Conservation (phyloP, 2,797 vertebrate genomes). For the Leptodactylus fallax region DNA sequence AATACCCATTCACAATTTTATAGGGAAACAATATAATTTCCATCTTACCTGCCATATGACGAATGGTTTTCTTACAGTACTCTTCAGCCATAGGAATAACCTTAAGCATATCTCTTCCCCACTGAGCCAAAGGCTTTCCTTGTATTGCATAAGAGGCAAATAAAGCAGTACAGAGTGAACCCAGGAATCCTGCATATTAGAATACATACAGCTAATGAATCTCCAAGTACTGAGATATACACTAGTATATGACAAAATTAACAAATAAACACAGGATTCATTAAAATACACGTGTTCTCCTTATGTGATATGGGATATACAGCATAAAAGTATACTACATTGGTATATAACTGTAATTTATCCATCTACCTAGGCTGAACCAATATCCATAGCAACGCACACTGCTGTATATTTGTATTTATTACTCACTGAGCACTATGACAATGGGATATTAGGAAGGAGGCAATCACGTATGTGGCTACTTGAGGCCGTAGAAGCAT, state of each 20-base stretch:
- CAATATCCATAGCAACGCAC: not conserved
- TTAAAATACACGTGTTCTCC: not conserved
- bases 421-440: too few relatives aligned
- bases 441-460: too few relatives aligned
- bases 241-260: not conserved
- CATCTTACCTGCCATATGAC: constrained; percentile 91
- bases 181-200: constrained; percentile 87
- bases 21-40: not conserved
- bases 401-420: not conserved
- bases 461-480: too few relatives aligned
- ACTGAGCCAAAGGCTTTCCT: constrained; percentile 85
- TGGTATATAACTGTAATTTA: not conserved
- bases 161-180: constrained; percentile 91
- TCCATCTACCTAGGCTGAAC: not conserved
- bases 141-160: constrained; percentile 92
- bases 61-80: constrained; percentile 93
- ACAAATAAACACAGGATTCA: not conserved
- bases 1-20: too few relatives aligned
- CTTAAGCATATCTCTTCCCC: constrained; percentile 93
- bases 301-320: too few relatives aligned
- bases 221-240: not conserved
- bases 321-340: not conserved
- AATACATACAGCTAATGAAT: not conserved
- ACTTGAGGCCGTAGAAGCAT: too few relatives aligned
- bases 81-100: constrained; percentile 89